Base-by-base conservation (phyloP, 2,888 invertebrate species). In the Drosophila acutilabella region DNA sequence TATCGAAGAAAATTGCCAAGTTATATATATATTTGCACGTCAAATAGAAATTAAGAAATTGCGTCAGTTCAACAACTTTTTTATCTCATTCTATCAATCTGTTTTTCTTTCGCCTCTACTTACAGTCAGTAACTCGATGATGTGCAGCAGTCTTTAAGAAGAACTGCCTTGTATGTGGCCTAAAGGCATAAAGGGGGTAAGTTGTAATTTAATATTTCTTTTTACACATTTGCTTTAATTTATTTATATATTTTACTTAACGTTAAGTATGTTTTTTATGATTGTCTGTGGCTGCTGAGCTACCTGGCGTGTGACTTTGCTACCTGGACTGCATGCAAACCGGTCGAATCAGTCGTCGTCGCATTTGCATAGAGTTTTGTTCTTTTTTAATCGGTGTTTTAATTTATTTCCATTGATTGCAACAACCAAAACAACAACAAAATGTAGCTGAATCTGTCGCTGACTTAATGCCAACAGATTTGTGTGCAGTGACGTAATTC, bases 311-410 rank as follows among this genome's bases (percentile, higher is more conserved):
- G 52, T 13, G 40, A 16, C 64, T 38, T 50, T 75, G 79, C 47
- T 71, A 75, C 60, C 84, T 81, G 76, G 51, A 57, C 72, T 77
- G 87, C 84, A 88, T 66, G 71, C 50, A 87, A 82, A 87, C 85
- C 85, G 81, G 86, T 85, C 51, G 52, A 70, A 80, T 65, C 78
- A 58, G 66, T 79, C 20, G 41, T 30, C 45, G n/a, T 45, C 47
- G 38, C 51, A 85, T 85, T 85, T 85, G 88, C 85, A 85, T 85
- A 87, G 69, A 79, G 74, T 89, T 84, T 87, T 87, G 88, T 85
- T 85, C 81, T 80, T 85, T 71, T 81, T 88, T 73, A 72, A 80
- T 73, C 81, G 79, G 23, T 57, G 50, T 67, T 80, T 78, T 78
- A 73, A 83, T 83, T 83, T 88, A 86, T 88, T 82, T 86, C 58